phyloP scores from a whole-genome alignment of 2,797 vertebrate genomes.

The Borostomias antarcticus region DNA sequence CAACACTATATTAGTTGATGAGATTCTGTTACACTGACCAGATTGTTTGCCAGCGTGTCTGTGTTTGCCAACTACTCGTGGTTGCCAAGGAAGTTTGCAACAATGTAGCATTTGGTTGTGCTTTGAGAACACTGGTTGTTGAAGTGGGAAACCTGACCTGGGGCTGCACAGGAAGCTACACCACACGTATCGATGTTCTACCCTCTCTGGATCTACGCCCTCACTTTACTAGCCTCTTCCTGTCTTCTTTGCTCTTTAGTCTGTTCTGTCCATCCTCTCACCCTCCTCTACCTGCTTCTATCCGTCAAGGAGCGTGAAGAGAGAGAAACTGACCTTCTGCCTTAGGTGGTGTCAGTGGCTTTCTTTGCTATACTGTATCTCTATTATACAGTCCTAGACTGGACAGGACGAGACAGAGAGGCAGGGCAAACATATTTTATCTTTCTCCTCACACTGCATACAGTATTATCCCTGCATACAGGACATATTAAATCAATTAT shows the following conservation, averaged over 20 bases:
- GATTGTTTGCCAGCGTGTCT: constrained; percentile 9
- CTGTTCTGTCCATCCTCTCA: constrained; percentile 62
- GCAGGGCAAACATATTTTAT: background rate
- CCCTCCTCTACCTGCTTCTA: constrained; percentile 62
- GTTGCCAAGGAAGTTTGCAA: background rate
- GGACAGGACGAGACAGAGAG: constrained; percentile 10
- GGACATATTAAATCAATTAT: no score
- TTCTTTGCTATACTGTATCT: constrained; percentile 9
- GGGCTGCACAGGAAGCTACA: constrained; percentile 50
- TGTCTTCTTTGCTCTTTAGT: constrained; percentile 57
- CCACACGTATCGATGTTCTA: constrained; percentile 34
- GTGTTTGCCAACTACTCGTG: background rate
- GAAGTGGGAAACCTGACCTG: background rate
- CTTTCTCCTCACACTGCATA: background rate
- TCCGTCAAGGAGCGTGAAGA: constrained; percentile 35
- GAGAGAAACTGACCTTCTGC: constrained; percentile 32
- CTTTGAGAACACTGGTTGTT: background rate
- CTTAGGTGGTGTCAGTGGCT: constrained; percentile 6
- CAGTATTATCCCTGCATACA: background rate
- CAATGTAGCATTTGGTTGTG: background rate
- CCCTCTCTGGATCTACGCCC: constrained; percentile 23
- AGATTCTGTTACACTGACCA: background rate
- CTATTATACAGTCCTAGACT: constrained; percentile 25
- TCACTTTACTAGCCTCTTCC: no score
- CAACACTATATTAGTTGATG: background rate